A percentile compares a stretch with the other conserved stretches of the same genome.
Conservation (phyloP, 2,113 vertebrate species). For the Oceanites oceanicus region DNA sequence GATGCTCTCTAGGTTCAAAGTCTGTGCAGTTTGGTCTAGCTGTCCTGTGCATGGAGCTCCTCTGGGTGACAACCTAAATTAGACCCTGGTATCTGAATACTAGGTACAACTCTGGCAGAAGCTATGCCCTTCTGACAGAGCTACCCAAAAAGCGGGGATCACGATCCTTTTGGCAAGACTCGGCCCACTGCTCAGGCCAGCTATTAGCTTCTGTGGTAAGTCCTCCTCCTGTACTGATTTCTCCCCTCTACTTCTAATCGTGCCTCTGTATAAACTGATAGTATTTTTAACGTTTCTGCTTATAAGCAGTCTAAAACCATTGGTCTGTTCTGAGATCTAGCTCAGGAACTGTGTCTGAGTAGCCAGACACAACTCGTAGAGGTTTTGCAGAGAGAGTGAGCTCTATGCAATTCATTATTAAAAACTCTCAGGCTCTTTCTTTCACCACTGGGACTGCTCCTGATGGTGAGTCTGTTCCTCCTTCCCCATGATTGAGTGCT, state of each 20-base stretch:
- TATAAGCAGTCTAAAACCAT: not conserved
- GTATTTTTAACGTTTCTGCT: not conserved
- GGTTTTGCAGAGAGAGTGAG: not conserved
- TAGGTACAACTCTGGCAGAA: not conserved
- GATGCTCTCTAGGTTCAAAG: not conserved
- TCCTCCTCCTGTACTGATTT: not conserved
- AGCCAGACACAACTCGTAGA: rapidly evolving
- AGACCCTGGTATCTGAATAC: not conserved
- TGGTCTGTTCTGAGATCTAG: not conserved
- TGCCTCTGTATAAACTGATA: not conserved
- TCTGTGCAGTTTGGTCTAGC: not conserved
- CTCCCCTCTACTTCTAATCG: not conserved
- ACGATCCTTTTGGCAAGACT: not conserved
- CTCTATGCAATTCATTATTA: not conserved
- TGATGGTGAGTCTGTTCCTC: not conserved
- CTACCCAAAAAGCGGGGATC: not conserved
- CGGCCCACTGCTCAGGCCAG: not conserved
- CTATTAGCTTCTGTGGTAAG: not conserved
- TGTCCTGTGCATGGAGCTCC: not conserved
- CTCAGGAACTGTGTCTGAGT: not conserved
- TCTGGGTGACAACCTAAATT: not conserved
- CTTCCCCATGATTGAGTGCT: not conserved
- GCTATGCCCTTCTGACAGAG: not conserved
- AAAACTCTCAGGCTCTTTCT: not conserved
- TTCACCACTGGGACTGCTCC: not conserved